These are phyloP conservation scores for Columba janthina DNA, from an alignment of 2,113 vertebrate species.

Conservation along the genomic window DNA sequence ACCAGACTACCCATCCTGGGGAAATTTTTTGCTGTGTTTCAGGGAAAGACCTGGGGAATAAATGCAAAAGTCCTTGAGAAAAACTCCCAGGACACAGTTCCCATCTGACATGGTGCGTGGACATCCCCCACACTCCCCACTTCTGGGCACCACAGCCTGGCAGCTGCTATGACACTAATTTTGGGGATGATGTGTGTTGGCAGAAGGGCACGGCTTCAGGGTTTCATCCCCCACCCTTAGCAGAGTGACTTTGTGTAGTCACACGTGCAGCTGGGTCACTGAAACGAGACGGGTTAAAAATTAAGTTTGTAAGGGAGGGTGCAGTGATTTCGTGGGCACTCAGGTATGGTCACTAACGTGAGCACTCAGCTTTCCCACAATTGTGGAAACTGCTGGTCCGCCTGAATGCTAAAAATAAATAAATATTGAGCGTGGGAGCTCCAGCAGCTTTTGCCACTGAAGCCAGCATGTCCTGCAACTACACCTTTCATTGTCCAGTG, in stretches of 20 bases:
- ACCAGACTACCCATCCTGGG: background rate
- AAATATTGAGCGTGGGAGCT: background rate
- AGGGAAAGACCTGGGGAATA: background rate
- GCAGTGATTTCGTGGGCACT: background rate
- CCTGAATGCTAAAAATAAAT: background rate
- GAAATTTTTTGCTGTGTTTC: background rate
- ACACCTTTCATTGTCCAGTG: background rate
- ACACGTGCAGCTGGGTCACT: background rate
- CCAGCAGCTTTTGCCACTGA: background rate
- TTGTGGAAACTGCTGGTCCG: background rate
- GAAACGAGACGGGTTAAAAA: background rate
- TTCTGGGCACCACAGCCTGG: background rate
- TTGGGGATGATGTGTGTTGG: fast-evolving
- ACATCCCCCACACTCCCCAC: fast-evolving
- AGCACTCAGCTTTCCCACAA: background rate
- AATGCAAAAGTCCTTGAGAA: background rate
- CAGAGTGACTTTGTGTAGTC: background rate
- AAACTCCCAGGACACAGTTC: background rate
- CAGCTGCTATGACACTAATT: background rate
- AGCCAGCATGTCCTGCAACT: background rate
- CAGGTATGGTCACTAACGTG: background rate
- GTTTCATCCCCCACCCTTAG: background rate
- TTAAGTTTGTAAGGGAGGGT: background rate
- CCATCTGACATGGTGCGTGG: background rate
- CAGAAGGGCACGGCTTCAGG: background rate